These are phyloP conservation scores for Uloborus diversus DNA, from an alignment of 1,140 invertebrate species.

Conservation along the genomic window DNA sequence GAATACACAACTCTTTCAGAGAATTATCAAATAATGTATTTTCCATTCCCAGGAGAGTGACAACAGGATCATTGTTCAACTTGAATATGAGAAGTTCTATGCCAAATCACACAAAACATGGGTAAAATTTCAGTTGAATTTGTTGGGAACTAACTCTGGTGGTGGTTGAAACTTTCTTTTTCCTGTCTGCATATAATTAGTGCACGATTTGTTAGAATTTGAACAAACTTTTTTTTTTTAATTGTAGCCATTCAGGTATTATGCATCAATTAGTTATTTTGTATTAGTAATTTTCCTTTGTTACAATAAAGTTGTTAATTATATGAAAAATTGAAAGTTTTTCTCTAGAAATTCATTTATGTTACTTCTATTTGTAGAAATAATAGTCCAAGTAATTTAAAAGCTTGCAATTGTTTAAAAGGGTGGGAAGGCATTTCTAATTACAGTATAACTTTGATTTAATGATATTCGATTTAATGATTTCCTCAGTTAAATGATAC, in stretches of 20 bases:
- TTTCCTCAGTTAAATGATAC: too few species aligned
- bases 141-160: slow-evolving; percentile 33
- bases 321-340: neutral
- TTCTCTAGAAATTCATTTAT: neutral
- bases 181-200: neutral
- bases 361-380: neutral
- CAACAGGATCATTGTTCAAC: slow-evolving; percentile 62
- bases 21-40: slow-evolving; percentile 8
- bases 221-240: too few species aligned
- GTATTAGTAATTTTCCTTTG: too few species aligned
- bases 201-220: neutral
- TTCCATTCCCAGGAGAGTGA: slow-evolving; percentile 51
- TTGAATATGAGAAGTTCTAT: slow-evolving; percentile 61
- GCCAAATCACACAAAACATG: slow-evolving; percentile 60
- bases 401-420: too few species aligned
- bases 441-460: too few species aligned
- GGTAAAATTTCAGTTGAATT: slow-evolving; percentile 58
- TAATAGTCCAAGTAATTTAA: too few species aligned
- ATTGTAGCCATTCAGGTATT: too few species aligned
- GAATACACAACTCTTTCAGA: too few species aligned
- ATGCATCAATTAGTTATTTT: too few species aligned
- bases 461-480: too few species aligned
- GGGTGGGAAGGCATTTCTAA: too few species aligned
- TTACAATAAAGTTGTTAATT: too few species aligned
- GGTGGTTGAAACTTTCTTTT: slow-evolving; percentile 20